Evolutionary conservation across 92 coral and sea anemone species (phyloP), one percentile per base, ranked within the genome.

Genomic region (Parazoanthus swiftii): DNA sequence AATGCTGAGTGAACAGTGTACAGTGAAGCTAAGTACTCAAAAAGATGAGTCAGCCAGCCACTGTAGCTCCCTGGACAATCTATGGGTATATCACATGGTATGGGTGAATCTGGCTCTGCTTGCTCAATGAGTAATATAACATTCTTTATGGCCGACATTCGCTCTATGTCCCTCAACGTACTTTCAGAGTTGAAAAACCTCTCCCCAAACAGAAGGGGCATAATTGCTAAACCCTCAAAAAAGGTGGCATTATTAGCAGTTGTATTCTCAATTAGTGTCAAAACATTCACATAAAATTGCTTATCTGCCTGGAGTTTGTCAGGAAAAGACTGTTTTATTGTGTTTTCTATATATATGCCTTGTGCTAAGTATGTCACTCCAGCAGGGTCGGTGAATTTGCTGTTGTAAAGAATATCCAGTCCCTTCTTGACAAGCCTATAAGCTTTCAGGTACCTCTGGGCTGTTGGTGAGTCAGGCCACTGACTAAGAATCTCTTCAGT

Each of bases 391-490:
- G 89, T 90, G 63, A 91, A 95, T 0, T 86, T 90, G 84, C 98
- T 94, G 26, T 86, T 85, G 51, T 54, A 76, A 9, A 95, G 93
- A 81, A 80, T 67, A 21, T 79, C 75, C 21, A 95, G 71, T 20
- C 98, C 98, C 79, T 90, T 90, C 71, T 88, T 88, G 26, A 92
- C 90, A 9, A 89, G 86, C 39, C 77, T 86, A 42, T 74, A 91
- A 16, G 98, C 98, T 78, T 86, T 87, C 11, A 93, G 91, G 90
- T 93, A 95, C 43, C 59, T 71, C 73, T 82, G 86, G 80, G 98
- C 98, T 21, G 98, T 95, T 35, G 96, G 98, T 0, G 96, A 95
- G 76, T 83, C 86, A 38, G 91, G 88, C 39, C 86, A 91, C 68
- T 81, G 77, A 37, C 84, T 80, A 39, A 95, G 88, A 83, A 89